Conservation (phyloP, 1,140 invertebrate species). For the Drosophila nikananu region DNA sequence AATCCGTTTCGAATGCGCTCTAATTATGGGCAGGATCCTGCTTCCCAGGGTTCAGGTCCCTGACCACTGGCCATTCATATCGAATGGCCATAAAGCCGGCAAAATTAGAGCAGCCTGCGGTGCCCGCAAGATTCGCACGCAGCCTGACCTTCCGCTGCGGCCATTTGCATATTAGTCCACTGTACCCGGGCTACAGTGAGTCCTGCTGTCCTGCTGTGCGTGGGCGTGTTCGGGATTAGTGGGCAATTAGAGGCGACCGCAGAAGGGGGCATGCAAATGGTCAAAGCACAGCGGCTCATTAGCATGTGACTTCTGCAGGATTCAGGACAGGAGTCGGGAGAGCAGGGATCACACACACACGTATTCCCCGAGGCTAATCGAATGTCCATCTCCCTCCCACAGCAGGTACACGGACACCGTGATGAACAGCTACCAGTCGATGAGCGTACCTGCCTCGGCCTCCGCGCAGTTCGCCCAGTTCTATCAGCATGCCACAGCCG, state of each 20-base stretch:
- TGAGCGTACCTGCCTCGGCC: slow-evolving; percentile 84
- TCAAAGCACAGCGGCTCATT: slow-evolving; percentile 59
- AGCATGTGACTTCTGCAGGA: slow-evolving; percentile 52
- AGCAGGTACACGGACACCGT: slow-evolving; percentile 85
- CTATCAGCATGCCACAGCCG: slow-evolving; percentile 92
- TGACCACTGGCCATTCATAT: slow-evolving; percentile 29
- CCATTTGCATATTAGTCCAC: slow-evolving; percentile 74
- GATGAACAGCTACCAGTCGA: slow-evolving; percentile 85
- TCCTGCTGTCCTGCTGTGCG: slow-evolving; percentile 60
- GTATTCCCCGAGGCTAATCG: slow-evolving; percentile 44
- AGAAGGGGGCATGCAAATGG: slow-evolving; percentile 27
- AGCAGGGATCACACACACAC: slow-evolving; percentile 10
- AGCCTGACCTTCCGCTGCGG: slow-evolving; percentile 74
- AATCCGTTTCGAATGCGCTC: slow-evolving; percentile 65
- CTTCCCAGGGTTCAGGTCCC: slow-evolving; percentile 12
- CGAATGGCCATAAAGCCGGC: slow-evolving; percentile 58
- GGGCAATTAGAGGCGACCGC: slow-evolving; percentile 66
- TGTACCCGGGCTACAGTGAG: slow-evolving; percentile 24
- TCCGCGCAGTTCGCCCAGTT: slow-evolving; percentile 91
- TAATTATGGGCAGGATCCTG: slow-evolving; percentile 62
- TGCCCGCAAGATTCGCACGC: slow-evolving; percentile 78
- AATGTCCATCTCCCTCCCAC: slow-evolving; percentile 9
- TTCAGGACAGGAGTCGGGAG: background rate
- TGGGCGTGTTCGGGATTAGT: slow-evolving; percentile 67
- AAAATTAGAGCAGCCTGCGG: slow-evolving; percentile 71